A percentile compares a stretch with the other conserved stretches of the same genome.
Evolutionary conservation across 2,113 vertebrate genomes (phyloP).

Genomic region (Cryptomyrus ogoouensis): DNA sequence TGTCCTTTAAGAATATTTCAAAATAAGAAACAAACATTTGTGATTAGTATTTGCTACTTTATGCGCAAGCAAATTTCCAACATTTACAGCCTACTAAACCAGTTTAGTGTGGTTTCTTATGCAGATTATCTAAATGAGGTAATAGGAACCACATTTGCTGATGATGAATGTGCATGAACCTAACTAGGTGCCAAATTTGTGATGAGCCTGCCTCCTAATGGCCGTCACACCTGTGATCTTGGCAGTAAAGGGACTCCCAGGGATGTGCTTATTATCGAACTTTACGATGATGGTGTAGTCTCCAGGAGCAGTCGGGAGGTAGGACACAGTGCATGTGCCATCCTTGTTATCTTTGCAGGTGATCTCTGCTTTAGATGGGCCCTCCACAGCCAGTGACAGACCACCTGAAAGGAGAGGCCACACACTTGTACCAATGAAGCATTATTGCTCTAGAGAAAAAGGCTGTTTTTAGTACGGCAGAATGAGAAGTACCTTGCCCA

Average conservation of each 20-base stretch:
- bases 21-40: background rate
- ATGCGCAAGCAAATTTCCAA: background rate
- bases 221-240: constrained; percentile 79
- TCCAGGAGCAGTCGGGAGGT: constrained; percentile 83
- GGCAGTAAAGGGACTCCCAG: constrained; percentile 88
- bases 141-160: background rate
- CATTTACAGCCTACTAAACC: background rate
- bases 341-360: constrained; percentile 97
- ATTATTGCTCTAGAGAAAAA: background rate
- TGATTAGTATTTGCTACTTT: background rate
- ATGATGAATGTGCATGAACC: background rate
- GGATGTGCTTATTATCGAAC: constrained; percentile 91
- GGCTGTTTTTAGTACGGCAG: background rate
- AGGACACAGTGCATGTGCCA: constrained; percentile 90
- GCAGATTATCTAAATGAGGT: background rate
- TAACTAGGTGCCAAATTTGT: background rate
- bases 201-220: background rate
- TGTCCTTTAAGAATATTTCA: background rate
- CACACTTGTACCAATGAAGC: background rate
- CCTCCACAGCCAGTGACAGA: constrained; percentile 88
- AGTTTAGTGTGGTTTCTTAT: background rate
- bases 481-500: constrained; percentile 72
- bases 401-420: constrained; percentile 62
- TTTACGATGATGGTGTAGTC: constrained; percentile 95
- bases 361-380: constrained; percentile 93